Conservation (phyloP, 2,888 invertebrate genomes). For the Metopia argyrocephala region DNA sequence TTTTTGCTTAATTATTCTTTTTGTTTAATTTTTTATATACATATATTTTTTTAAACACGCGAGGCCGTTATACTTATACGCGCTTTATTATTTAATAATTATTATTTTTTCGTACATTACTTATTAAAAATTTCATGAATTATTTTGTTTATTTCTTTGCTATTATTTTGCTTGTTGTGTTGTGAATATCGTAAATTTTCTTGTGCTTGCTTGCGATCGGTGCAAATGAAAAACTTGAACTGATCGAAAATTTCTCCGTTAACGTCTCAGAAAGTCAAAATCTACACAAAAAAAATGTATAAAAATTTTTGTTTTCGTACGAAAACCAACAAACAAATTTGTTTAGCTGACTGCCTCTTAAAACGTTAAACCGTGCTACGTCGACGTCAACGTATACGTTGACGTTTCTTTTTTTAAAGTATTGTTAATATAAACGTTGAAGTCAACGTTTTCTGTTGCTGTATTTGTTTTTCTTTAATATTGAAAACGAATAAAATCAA, state of each 20-base stretch:
- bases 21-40: not conserved
- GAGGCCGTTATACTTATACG: conserved; percentile 55
- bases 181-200: conserved; percentile 62
- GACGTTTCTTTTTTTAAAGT: not conserved
- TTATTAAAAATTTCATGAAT: conserved; percentile 64
- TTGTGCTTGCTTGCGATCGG: conserved; percentile 75
- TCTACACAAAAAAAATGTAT: conserved; percentile 26
- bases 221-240: conserved; percentile 77
- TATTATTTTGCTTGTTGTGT: conserved; percentile 9
- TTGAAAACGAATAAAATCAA: conserved; percentile 38
- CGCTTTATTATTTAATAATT: conserved; percentile 41
- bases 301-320: conserved; percentile 31
- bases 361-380: conserved; percentile 29
- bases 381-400: not conserved
- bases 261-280: conserved; percentile 71
- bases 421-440: not conserved
- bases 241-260: conserved; percentile 78
- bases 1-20: conserved; percentile 9
- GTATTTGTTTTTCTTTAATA: conserved; percentile 29
- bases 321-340: conserved; percentile 57
- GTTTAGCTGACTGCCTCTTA: conserved; percentile 27
- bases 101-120: conserved; percentile 28
- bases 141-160: conserved; percentile 12
- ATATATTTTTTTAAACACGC: conserved; percentile 16
- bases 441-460: conserved; percentile 4